Evolutionary conservation across 2,113 vertebrate genomes (phyloP).

Genomic region (Gila orcuttii): DNA sequence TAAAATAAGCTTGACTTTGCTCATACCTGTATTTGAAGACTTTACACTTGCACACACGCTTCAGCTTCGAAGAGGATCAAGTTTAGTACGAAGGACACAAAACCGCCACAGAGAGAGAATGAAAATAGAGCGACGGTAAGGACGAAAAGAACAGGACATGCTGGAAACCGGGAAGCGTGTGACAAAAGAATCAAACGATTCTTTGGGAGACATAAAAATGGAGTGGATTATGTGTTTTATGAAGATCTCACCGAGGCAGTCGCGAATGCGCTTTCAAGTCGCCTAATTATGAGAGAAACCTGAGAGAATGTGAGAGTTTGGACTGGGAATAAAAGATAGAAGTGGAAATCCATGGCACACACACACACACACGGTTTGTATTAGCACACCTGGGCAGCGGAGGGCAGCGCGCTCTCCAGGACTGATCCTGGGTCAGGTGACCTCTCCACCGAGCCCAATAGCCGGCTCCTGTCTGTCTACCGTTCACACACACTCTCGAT

Average conservation of each 20-base stretch:
- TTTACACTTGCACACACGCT: constrained; percentile 1
- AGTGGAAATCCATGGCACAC: constrained; percentile 23
- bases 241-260: constrained; percentile 11
- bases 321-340: constrained; percentile 30
- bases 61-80: constrained; percentile 16
- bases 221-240: constrained; percentile 28
- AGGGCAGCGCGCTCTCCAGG: constrained; percentile 58
- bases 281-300: neutral
- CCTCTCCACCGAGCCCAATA: constrained; percentile 61
- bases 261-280: neutral
- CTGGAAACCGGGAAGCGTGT: neutral
- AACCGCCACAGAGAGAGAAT: constrained; percentile 1
- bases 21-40: constrained; percentile 31
- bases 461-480: constrained; percentile 64
- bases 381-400: constrained; percentile 75
- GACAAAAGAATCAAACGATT: constrained; percentile 19
- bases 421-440: constrained; percentile 58
- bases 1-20: constrained; percentile 27
- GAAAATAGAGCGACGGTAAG: neutral
- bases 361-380: constrained; percentile 69
- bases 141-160: neutral
- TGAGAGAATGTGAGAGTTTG: constrained; percentile 9
- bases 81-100: neutral
- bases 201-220: neutral
- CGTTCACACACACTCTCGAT: constrained; percentile 40